A percentile compares a stretch with the other conserved stretches of the same genome.
phyloP scores from a whole-genome alignment of 2,797 vertebrate species.

The Enteromius trimaculatus region DNA sequence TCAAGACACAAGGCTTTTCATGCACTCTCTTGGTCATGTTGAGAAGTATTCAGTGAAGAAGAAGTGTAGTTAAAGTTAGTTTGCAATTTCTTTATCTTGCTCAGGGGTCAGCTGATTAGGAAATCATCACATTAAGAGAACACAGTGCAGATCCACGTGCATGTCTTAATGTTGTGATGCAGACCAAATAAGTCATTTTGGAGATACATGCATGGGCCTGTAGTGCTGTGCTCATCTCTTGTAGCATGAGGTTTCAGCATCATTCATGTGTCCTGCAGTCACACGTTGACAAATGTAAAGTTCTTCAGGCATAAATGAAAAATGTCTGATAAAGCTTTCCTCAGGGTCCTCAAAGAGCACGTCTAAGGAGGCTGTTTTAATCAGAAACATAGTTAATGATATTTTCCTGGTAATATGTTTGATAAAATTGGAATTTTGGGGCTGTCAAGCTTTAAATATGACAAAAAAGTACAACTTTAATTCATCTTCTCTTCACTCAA shows the following conservation, averaged over 20 bases:
- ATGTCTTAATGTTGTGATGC: background rate
- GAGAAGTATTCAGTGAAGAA: background rate
- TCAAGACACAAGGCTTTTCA: background rate
- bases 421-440: background rate
- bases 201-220: background rate
- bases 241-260: background rate
- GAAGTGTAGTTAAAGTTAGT: background rate
- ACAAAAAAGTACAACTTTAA: background rate
- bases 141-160: background rate
- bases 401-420: background rate
- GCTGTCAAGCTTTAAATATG: background rate
- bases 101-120: background rate
- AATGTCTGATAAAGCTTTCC: background rate
- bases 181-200: background rate
- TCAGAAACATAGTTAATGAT: background rate
- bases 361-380: background rate
- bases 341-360: background rate
- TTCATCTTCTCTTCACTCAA: background rate
- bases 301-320: background rate
- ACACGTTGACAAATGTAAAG: background rate
- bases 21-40: background rate
- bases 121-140: background rate
- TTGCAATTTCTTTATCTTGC: background rate
- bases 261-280: background rate
- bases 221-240: conserved; percentile 3